Percentiles rank a stretch among this genome's conserved stretches.
phyloP scores from a whole-genome alignment of 2,797 vertebrate species.

The Austrolebias charrua region DNA sequence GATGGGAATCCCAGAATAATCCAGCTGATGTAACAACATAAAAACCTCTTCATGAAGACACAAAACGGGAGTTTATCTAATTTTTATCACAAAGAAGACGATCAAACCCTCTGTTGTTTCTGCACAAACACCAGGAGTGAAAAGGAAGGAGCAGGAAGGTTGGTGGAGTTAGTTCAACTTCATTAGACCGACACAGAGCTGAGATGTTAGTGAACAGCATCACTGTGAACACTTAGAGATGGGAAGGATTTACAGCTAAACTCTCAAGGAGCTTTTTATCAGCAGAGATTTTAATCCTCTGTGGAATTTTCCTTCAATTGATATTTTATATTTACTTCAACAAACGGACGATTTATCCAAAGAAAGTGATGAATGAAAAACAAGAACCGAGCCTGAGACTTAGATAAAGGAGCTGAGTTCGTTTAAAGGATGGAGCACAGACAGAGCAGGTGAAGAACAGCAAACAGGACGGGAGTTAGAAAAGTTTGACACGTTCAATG shows the following conservation, averaged over 20 bases:
- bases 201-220: not conserved
- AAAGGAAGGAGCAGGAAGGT: constrained; percentile 1
- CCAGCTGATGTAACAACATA: constrained; percentile 29
- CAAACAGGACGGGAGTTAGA: not conserved
- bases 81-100: constrained; percentile 42
- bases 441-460: not conserved
- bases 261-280: not conserved
- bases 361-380: not conserved
- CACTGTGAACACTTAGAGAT: not conserved
- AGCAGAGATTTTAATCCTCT: not conserved
- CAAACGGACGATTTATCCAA: not conserved
- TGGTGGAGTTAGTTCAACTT: not conserved
- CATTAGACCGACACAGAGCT: not conserved
- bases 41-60: constrained; percentile 46
- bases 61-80: constrained; percentile 35
- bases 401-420: no score
- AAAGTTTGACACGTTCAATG: not conserved
- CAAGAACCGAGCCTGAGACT: not conserved
- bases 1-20: constrained; percentile 41
- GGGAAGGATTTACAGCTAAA: not conserved
- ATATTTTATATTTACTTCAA: not conserved
- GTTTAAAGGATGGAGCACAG: not conserved
- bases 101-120: not conserved
- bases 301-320: not conserved
- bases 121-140: not conserved